Conservation (phyloP, 1,140 invertebrate genomes). For the Drosophila tropicalis region DNA sequence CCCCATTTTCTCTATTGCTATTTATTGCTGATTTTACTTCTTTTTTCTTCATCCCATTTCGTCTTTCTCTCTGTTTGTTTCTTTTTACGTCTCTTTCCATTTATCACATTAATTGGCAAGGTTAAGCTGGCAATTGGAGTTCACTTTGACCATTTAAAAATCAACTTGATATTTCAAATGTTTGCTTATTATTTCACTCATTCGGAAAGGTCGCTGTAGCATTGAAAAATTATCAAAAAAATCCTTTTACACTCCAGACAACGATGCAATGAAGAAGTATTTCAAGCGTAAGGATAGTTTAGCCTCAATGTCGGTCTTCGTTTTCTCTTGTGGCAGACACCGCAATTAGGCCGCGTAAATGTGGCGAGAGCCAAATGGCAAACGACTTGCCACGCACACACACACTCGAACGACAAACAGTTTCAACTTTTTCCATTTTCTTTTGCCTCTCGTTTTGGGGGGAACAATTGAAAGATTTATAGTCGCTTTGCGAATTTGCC, state of each 20-base stretch:
- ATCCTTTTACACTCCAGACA: constrained; percentile 32
- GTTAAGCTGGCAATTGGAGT: constrained; percentile 57
- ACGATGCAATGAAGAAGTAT: constrained; percentile 18
- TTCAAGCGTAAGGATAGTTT: constrained; percentile 41
- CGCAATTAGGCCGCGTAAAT: constrained; percentile 71
- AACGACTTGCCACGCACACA: constrained; percentile 9
- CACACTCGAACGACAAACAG: constrained; percentile 24
- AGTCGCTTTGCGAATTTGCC: constrained; percentile 51
- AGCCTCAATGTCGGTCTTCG: background rate
- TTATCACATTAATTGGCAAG: constrained; percentile 78
- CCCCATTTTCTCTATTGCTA: constrained; percentile 38
- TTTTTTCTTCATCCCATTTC: constrained; percentile 2
- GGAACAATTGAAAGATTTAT: constrained; percentile 71
- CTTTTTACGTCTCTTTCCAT: constrained; percentile 37
- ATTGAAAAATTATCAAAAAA: constrained; percentile 38
- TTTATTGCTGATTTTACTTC: constrained; percentile 67
- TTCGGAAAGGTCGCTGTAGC: constrained; percentile 62
- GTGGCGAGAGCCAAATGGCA: constrained; percentile 48
- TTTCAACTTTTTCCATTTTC: constrained; percentile 5
- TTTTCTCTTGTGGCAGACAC: constrained; percentile 47
- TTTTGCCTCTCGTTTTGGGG: constrained; percentile 13
- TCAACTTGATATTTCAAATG: constrained; percentile 45
- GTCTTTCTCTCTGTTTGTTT: constrained; percentile 29
- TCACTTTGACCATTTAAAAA: constrained; percentile 34
- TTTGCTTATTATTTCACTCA: constrained; percentile 25